These are phyloP conservation scores for Latrodectus hesperus DNA, from an alignment of 2,888 invertebrate genomes.

Conservation along the genomic window DNA sequence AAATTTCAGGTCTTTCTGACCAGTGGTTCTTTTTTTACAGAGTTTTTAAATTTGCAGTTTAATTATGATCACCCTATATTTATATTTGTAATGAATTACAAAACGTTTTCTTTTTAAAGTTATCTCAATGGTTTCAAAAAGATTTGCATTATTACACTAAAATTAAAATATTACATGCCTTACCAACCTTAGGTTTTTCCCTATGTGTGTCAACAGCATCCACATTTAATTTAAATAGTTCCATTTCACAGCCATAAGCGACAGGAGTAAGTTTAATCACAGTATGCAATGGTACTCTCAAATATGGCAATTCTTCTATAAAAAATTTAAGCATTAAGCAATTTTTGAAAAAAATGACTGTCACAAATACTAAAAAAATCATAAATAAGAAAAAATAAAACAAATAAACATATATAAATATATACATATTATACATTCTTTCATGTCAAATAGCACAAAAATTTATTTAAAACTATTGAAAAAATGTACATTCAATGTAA, in stretches of 20 bases:
- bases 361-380: not conserved
- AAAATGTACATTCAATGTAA: too few species aligned
- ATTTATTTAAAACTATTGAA: too few species aligned
- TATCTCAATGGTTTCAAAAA: too few species aligned
- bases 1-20: too few species aligned
- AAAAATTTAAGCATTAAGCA: conserved; percentile 56
- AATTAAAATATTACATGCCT: not conserved
- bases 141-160: too few species aligned
- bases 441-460: too few species aligned
- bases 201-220: conserved; percentile 94
- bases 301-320: conserved; percentile 88
- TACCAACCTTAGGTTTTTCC: conserved; percentile 82
- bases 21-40: too few species aligned
- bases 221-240: conserved; percentile 88
- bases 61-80: too few species aligned
- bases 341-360: not conserved
- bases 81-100: too few species aligned
- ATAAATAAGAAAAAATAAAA: not conserved
- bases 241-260: conserved; percentile 91
- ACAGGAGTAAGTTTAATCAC: conserved; percentile 91
- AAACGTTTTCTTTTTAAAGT: too few species aligned
- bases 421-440: too few species aligned
- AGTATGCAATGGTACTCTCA: conserved; percentile 89
- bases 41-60: too few species aligned
- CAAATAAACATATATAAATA: not conserved